Evolutionary conservation across 2,888 invertebrate species (phyloP), one percentile per base, ranked within the genome.

Genomic region (Chydorus sphaericus): DNA sequence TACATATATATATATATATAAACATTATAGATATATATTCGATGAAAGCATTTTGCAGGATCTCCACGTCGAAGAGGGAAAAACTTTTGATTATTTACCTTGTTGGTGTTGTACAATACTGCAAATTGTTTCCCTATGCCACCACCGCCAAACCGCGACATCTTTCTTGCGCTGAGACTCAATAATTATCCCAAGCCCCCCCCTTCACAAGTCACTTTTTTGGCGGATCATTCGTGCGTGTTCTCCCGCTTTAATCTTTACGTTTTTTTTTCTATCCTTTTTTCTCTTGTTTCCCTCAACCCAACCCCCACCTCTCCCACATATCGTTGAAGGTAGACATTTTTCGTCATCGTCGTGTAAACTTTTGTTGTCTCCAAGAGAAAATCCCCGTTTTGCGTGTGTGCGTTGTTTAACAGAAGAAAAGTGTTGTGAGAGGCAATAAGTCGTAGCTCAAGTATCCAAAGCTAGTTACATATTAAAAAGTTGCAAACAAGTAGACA

Each of bases 381-480:
- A 3, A 36, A 36, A 4, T 44, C 44, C 23, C 5, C 26, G 44
- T 23, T 23, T 20, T 28, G 44, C 44, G 14, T 26, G 44, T 44
- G 44, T 44, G 44, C 28, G 44, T n/a, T n/a, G n/a, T n/a, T n/a
- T n/a, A n/a, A n/a, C n/a, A n/a, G n/a, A n/a, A n/a, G n/a, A n/a
- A n/a, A n/a, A n/a, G n/a, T n/a, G n/a, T n/a, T 44, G 39, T 39
- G 39, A 39, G 44, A 44, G 44, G 44, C 44, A 44, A 44, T 44
- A 44, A 44, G 44, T 44, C 44, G 23, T 44, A 44, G 44, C 44
- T 44, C 44, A 44, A 44, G 44, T 44, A 44, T 44, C 44, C n/a
- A 44, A 44, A 44, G 44, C 44, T 44, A 44, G 44, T 44, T 44
- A 44, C 20, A 44, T n/a, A 44, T 44, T 44, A 16, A 44, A 44